Base-by-base conservation (phyloP, 2,888 invertebrate genomes). In the Callinectes sapidus region DNA sequence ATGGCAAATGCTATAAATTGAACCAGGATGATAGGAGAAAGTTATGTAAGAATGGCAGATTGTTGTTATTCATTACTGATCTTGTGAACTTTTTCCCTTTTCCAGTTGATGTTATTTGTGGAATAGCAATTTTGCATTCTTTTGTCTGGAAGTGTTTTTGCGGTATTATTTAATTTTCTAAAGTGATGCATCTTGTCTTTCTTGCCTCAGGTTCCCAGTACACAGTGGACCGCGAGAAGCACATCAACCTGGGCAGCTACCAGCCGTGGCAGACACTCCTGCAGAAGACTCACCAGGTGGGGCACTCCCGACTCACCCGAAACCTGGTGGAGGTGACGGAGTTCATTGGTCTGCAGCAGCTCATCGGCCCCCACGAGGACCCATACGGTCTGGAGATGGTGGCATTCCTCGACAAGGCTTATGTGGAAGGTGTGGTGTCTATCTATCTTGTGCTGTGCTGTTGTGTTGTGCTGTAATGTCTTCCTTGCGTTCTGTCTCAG, bases 181-280 rank as follows among this genome's bases (percentile, higher is more conserved):
- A n/a, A n/a, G 18, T 61, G 71, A 1, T 71, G 28, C 28, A 35
- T 35, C 5, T 81, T 14, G 28, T 55, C 28, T 32, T 10, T 55
- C n/a, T 71, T 61, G 6, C 61, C 86, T n/a, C 87, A 90, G 90
- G 28, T 0, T 35, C 35, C 32, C n/a, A 90, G 39, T 39, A 55
- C 55, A 55, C 86, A 14, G 77, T 48, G 28, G 48, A 71, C 28
- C 16, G 13, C 55, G 23, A 54, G 66, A 61, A 14, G 55, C 32
- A 61, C 14, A 89, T 94, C 23, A 42, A 94, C 61, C 42, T 94
- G 8, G 90, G 92, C 39, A 88, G 66, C 0, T 94, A 92, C 90
- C 94, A 93, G 5, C 93, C 94, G 2, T 94, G 94, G 94, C 94
- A 94, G 39, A 92, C 93, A 16, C 90, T 89, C 3, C 81, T 92